Percentiles rank a stretch among this genome's conserved stretches.
Conservation (phyloP, 2,113 vertebrate species). For the Gasterosteus nipponicus region DNA sequence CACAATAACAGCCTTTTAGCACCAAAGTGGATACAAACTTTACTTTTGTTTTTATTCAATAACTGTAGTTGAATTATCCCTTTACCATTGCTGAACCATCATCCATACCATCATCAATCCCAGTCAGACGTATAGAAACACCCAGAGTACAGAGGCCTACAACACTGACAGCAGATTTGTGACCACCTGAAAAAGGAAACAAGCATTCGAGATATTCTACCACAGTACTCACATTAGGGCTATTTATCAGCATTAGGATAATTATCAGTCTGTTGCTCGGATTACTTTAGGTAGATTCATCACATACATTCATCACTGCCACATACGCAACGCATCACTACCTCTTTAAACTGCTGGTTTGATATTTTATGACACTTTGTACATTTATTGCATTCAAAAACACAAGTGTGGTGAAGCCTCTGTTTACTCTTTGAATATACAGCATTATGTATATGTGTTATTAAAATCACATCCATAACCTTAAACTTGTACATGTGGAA, state of each 20-base stretch:
- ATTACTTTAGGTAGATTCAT: neutral
- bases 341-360: neutral
- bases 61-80: neutral
- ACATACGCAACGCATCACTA: neutral
- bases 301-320: neutral
- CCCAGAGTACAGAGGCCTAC: neutral
- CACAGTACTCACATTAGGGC: neutral
- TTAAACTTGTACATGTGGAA: neutral
- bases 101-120: no score
- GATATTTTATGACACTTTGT: neutral
- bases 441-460: no score
- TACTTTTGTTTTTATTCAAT: neutral
- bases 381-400: conserved; percentile 8
- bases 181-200: neutral
- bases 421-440: neutral
- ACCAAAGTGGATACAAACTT: neutral
- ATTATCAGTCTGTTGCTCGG: neutral
- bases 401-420: neutral
- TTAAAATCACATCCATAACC: neutral
- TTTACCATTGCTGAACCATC: neutral
- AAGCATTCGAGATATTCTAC: neutral
- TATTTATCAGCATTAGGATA: neutral
- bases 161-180: neutral
- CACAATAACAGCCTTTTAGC: no score
- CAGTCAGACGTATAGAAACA: neutral